These are phyloP conservation scores for Stictonetta naevosa DNA, from an alignment of 2,113 vertebrate species.

Conservation along the genomic window DNA sequence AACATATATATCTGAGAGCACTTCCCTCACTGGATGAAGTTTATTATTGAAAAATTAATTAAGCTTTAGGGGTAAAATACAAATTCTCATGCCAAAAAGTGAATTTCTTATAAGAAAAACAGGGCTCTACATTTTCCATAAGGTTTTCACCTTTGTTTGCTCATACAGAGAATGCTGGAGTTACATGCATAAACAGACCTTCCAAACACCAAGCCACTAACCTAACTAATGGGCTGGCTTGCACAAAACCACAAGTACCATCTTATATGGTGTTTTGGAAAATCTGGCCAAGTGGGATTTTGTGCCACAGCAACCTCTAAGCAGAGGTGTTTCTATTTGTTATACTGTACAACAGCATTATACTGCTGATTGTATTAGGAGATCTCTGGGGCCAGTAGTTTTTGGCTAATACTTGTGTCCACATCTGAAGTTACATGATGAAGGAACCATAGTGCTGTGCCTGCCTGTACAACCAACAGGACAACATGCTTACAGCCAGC, in stretches of 20 bases:
- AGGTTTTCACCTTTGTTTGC: neutral
- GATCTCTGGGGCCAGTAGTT: no score
- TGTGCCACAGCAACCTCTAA: neutral
- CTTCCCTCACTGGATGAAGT: neutral
- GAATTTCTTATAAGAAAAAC: neutral
- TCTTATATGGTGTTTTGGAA: neutral
- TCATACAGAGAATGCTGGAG: neutral
- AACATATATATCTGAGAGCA: neutral
- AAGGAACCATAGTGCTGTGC: neutral
- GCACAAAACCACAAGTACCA: neutral
- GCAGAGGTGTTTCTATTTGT: neutral
- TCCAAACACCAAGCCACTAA: neutral
- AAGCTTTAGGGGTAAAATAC: neutral
- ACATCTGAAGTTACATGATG: neutral
- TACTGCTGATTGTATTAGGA: neutral
- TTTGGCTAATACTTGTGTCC: neutral
- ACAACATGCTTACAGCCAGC: neutral
- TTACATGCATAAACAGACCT: neutral
- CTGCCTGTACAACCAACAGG: neutral
- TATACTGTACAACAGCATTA: neutral
- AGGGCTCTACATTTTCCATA: neutral
- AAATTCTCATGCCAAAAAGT: neutral
- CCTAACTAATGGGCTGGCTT: neutral
- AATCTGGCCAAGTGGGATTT: neutral
- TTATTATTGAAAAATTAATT: neutral